Base-by-base conservation (phyloP, 2,797 vertebrate genomes). In the Hyperoplus immaculatus region DNA sequence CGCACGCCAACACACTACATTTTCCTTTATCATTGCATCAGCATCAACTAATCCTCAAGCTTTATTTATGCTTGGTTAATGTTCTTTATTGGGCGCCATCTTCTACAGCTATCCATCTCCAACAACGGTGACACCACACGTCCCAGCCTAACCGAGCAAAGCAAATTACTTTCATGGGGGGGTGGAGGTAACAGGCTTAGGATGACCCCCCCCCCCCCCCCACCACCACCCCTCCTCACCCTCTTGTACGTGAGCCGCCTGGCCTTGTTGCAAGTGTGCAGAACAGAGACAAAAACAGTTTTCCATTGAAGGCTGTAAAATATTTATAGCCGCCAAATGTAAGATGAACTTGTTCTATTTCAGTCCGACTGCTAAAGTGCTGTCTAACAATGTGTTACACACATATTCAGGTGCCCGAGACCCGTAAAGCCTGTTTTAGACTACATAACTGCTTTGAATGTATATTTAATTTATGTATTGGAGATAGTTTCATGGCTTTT, bases 291-390 rank as follows among this genome's bases (percentile, higher is more conserved):
- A 79, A 65, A 77, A 71, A 73, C 18, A 75, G 18, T 67, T 85
- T 78, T 81, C 75, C 74, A 79, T 71, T 62, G 53, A 83, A 75
- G 69, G 55, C 66, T 74, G 51, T 82, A 1, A 81, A 86, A 84
- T 86, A 88, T 87, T 84, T 67, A 85, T 87, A 84, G 73, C 62
- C 38, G 45, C 53, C 63, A 66, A 80, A 81, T 69, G 65, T 75
- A 80, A 80, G 59, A 85, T 41, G n/a, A 18, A 16, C 62, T 71
- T 71, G 69, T 71, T 80, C 73, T 62, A 54, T 77, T 80, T 87
- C 53, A 80, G 72, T 66, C 72, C 8, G 36, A 68, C 64, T 16
- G 4, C 36, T 49, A 11, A 74, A 64, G n/a, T 72, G 18, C 41
- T 45, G 77, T 69, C 85, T 56, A 74, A 76, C 73, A 73, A 85